Base-by-base conservation (phyloP, 1,140 invertebrate genomes). In the Venustaconcha ellipsiformis region DNA sequence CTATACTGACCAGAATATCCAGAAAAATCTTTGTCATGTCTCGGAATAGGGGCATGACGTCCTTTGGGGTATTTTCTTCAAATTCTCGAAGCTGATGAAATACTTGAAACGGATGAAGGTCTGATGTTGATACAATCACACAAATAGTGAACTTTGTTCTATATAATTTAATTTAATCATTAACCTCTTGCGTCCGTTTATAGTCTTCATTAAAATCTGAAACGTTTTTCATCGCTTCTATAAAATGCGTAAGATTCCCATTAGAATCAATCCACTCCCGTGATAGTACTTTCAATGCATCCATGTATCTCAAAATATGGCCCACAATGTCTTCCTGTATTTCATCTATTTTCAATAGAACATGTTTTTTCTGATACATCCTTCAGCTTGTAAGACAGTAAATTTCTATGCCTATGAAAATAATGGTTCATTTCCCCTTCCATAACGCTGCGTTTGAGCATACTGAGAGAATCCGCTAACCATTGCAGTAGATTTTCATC, bases 361-460 rank as follows among this genome's bases (percentile, higher is more conserved):
- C 55, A 56, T 37, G 67, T 55, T 13, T 13, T 26, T 15, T 15
- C 18, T 12, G 18, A 57, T 68, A 57, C 56, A 37, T 37, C 8
- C 37, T 37, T 5, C 37, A 37, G 8, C 37, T 37, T 37, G 37
- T 37, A 37, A 37, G 48, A 11, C 20, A 68, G 58, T n/a, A 68
- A 55, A 68, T 68, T 68, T 57, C 67, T 23, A 26, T 55, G 58
- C 58, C 55, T 68, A 17, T 57, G 48, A 57, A 68, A 68, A 56
- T 68, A 68, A 14, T 68, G 67, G 14, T 55, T 30, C 55, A 68
- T 15, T 15, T 68, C n/a, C 67, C 48, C 58, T n/a, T 68, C 23
- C 6, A 26, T 20, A n/a, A 68, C 58, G 11, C 67, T n/a, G 56
- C 58, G 18, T n/a, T 11, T 68, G 20, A 68, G 58, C 14, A 57